phyloP scores from a whole-genome alignment of 2,797 vertebrate genomes.

The Muraenolepis orangiensis region DNA sequence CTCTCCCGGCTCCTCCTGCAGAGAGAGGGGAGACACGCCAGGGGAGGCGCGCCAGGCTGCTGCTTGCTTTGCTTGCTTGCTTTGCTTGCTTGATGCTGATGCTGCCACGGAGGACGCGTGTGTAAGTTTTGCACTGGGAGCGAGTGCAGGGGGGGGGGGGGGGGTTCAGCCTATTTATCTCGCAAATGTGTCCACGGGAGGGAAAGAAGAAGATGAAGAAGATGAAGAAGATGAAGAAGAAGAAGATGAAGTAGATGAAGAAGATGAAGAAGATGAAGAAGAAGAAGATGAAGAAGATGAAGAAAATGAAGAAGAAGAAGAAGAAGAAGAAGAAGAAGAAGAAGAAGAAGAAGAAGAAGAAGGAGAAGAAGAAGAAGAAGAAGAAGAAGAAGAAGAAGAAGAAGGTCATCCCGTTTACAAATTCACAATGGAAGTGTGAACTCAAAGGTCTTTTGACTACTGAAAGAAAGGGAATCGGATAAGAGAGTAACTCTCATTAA shows the following conservation, averaged over 20 bases:
- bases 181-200: not conserved
- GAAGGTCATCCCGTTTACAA: too few species aligned
- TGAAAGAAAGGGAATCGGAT: too few species aligned
- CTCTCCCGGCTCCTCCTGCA: too few species aligned
- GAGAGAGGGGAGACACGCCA: too few species aligned
- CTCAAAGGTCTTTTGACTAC: not conserved
- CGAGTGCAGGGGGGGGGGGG: not conserved
- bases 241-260: not conserved
- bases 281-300: not conserved
- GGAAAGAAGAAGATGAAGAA: not conserved
- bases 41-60: too few species aligned
- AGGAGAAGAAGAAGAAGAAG: not conserved
- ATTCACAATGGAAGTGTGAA: not conserved
- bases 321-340: not conserved
- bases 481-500: too few species aligned
- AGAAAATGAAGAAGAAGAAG: too few species aligned
- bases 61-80: too few species aligned
- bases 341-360: not conserved
- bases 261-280: not conserved
- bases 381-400: too few species aligned
- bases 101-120: not conserved
- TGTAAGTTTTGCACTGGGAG: not conserved
- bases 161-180: not conserved
- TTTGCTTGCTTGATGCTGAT: too few species aligned
- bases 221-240: too few species aligned